Base-by-base conservation (phyloP, 2,797 vertebrate species). In the Diceros bicornis region DNA sequence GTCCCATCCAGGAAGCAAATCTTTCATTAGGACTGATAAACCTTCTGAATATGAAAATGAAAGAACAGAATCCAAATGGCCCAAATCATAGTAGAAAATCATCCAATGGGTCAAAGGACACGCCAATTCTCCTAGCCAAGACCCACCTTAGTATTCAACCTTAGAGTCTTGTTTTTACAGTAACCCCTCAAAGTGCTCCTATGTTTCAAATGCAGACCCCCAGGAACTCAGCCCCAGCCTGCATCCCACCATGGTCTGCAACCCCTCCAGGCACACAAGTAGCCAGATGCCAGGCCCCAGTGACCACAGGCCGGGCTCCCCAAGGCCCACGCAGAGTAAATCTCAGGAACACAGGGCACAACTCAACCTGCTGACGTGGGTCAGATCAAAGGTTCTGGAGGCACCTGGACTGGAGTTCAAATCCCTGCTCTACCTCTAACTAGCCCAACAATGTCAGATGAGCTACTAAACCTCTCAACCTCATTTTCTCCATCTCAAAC, bases 231-330 rank as follows among this genome's bases (percentile, higher is more conserved):
- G 11, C 13, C 11, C 12, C 47, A 59, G 68, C 13, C 64, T 44
- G 25, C 4, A 23, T 2, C 20, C 18, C 23, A 23, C 14, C 8
- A 50, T 2, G 37, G 77, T 57, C 79, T 20, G 6, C 86, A 55
- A 5, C 14, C 41, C 16, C n/a, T 10, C 25, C 13, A 20, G 61
- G 12, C 7, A 21, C 62, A 21, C 1, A 0, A 47, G 20, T 2
- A 66, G 41, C 14, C 32, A 2, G 7, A 0, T 37, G 21, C 0
- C 0, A 1, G 12, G 9, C n/a, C 20, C 32, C 16, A 0, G 47
- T 0, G 59, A 37, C 57, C 50, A 16, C 0, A 1, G 68, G 11
- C 18, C 18, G 50, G 37, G 13, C 18, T 85, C 17, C 7, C 17
- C 0, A 3, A 17, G 10, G 20, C 61, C 29, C 55, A 16, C 4